A percentile compares a stretch with the other conserved stretches of the same genome.
Conservation (phyloP, 1,140 invertebrate species). For the Heterodera schachtii region DNA sequence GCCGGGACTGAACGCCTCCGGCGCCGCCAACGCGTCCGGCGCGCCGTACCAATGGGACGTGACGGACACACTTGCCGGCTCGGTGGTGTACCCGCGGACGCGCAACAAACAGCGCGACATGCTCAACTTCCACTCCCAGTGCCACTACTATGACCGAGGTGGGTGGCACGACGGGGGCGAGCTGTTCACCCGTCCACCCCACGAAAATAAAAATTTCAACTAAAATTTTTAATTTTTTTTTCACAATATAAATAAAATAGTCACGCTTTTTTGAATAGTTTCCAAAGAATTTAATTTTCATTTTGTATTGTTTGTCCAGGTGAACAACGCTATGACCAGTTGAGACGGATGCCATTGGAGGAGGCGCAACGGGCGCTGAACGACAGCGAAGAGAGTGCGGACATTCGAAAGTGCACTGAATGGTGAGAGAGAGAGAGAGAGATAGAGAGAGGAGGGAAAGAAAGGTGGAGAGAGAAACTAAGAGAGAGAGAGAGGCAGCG, state of each 20-base stretch:
- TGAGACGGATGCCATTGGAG: constrained; percentile 48
- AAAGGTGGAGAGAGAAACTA: too few species aligned
- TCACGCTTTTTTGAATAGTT: too few species aligned
- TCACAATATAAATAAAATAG: too few species aligned
- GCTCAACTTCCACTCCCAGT: constrained; percentile 58
- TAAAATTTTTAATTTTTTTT: too few species aligned
- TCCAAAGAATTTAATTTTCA: too few species aligned
- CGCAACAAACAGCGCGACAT: constrained; percentile 54
- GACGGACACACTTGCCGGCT: constrained; percentile 49
- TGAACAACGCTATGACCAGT: constrained; percentile 49
- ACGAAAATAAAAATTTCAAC: too few species aligned
- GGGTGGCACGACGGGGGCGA: neutral
- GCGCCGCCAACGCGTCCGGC: neutral
- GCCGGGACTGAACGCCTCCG: constrained; percentile 54
- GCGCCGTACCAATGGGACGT: constrained; percentile 49
- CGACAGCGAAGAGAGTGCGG: constrained; percentile 23
- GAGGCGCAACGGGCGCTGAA: constrained; percentile 49
- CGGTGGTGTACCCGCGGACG: constrained; percentile 58
- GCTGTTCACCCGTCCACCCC: too few species aligned
- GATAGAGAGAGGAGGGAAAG: too few species aligned
- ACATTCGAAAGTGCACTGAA: constrained; percentile 24
- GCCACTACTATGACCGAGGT: constrained; percentile 59
- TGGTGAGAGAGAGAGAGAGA: neutral
- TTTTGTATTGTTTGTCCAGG: neutral
- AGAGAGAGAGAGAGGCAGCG: too few species aligned